phyloP scores from a whole-genome alignment of 2,113 vertebrate species.

The human (Homo sapiens) region DNA sequence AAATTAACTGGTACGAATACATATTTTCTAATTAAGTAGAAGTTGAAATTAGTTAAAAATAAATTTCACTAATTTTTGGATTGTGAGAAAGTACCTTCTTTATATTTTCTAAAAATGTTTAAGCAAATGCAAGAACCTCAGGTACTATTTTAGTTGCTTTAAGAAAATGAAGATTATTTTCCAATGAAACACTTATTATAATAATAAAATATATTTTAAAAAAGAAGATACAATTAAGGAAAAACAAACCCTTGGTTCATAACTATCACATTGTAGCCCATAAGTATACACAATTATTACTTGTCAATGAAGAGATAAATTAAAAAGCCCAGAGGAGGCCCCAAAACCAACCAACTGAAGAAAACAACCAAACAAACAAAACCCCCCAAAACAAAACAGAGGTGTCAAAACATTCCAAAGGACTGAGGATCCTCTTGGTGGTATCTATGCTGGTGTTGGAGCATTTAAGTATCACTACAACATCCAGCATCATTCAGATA shows the following conservation, averaged over 20 bases:
- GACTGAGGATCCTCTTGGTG: accelerated
- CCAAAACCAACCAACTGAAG: not conserved
- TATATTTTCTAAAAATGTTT: not conserved
- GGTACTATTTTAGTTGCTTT: not conserved
- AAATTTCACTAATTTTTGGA: not conserved
- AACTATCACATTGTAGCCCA: not conserved
- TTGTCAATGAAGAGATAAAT: not conserved
- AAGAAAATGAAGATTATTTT: not conserved
- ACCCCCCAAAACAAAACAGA: not conserved
- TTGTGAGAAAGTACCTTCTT: not conserved
- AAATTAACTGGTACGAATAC: not conserved
- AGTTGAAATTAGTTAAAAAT: not conserved
- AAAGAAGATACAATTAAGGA: not conserved
- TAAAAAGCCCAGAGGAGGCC: not conserved
- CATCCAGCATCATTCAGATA: not conserved
- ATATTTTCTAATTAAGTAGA: not conserved
- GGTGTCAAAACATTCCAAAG: not conserved
- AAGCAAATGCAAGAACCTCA: not conserved
- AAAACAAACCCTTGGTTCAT: not conserved
- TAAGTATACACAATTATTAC: not conserved
- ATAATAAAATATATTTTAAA: not conserved
- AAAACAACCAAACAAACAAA: not conserved
- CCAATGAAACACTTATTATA: not conserved
- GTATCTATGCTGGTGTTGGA: not conserved
- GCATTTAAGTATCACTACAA: not conserved